Conservation (phyloP, 2,888 invertebrate genomes). For the Acleris cristana region DNA sequence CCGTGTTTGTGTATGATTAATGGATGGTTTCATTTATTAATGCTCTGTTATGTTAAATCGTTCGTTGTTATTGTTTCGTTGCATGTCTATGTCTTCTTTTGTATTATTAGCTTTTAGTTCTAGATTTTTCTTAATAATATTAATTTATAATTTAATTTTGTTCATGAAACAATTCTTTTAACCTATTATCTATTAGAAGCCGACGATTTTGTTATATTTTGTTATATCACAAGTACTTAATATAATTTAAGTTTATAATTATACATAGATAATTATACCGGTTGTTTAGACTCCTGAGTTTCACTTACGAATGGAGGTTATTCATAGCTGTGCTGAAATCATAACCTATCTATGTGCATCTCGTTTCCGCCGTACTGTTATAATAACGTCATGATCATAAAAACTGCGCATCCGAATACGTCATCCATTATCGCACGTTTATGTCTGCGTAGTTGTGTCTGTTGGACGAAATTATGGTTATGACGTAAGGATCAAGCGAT, state of each 20-base stretch:
- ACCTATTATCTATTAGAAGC: no score
- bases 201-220: no score
- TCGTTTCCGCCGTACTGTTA: not conserved
- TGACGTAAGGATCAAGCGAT: conserved; percentile 18
- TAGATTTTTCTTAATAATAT: conserved; percentile 3
- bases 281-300: no score
- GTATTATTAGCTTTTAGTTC: conserved; percentile 21
- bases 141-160: not conserved
- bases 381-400: conserved; percentile 26
- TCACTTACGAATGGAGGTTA: not conserved
- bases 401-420: conserved; percentile 17
- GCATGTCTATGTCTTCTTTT: conserved; percentile 57
- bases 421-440: conserved; percentile 11
- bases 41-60: conserved; percentile 7
- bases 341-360: not conserved
- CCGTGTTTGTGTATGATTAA: conserved; percentile 28
- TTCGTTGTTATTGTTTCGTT: conserved; percentile 46
- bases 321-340: conserved; percentile 10
- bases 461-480: conserved; percentile 9
- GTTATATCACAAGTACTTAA: no score
- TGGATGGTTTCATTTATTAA: conserved; percentile 23
- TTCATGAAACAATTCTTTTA: not conserved
- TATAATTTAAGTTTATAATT: no score
- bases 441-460: conserved; percentile 2
- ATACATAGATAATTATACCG: no score